phyloP scores from a whole-genome alignment of 2,888 invertebrate genomes.

The Hecatera dysodea region DNA sequence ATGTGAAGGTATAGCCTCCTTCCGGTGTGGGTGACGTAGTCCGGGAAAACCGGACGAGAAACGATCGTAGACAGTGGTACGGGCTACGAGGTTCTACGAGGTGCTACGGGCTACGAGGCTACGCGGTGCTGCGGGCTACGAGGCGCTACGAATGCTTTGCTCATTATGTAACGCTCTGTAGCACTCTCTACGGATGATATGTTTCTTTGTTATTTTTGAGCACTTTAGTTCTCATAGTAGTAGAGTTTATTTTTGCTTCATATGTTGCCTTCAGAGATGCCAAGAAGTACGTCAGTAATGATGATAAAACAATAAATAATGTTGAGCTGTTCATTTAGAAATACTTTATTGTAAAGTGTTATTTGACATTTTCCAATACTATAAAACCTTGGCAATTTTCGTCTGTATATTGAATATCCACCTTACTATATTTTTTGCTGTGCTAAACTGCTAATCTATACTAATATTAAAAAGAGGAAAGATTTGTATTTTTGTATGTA shows the following conservation, averaged over 20 bases:
- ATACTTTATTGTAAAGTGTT: not conserved
- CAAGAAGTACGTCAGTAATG: too few relatives aligned
- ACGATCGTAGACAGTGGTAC: constrained; percentile 38
- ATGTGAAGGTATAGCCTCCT: not conserved
- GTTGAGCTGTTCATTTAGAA: too few relatives aligned
- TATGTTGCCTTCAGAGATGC: too few relatives aligned
- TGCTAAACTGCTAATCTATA: too few relatives aligned
- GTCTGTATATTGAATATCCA: too few relatives aligned
- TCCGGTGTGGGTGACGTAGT: constrained; percentile 17
- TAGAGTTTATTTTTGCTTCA: not conserved
- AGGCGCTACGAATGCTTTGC: constrained; percentile 39
- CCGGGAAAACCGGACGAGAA: constrained; percentile 32
- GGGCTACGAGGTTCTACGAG: constrained; percentile 35
- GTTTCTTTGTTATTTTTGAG: constrained; percentile 6
- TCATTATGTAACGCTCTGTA: constrained; percentile 26
- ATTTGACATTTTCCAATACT: too few relatives aligned
- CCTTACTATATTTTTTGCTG: too few relatives aligned
- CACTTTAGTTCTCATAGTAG: not conserved
- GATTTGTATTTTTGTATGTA: too few relatives aligned
- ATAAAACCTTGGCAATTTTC: too few relatives aligned
- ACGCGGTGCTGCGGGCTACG: constrained; percentile 24
- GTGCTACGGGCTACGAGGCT: constrained; percentile 23
- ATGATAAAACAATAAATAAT: too few relatives aligned
- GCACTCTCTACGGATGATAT: constrained; percentile 20
- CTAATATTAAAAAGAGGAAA: too few relatives aligned